phyloP scores from a whole-genome alignment of 1,140 invertebrate genomes.

The Drosophila jambulina region DNA sequence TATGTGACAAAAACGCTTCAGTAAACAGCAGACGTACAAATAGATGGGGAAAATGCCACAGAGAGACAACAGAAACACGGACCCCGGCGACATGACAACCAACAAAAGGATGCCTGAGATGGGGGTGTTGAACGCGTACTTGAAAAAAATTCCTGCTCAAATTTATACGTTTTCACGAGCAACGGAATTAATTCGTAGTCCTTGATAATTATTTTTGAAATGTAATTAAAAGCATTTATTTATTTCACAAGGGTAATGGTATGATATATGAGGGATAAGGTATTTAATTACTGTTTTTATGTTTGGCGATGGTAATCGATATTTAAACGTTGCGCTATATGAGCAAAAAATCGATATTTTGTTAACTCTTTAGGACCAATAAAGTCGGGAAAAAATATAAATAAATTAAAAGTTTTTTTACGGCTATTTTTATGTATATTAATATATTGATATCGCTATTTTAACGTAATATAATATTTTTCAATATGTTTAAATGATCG shows the following conservation, averaged over 20 bases:
- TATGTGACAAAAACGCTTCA: slow-evolving; percentile 62
- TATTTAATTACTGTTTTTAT: not conserved
- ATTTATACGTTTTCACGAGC: not conserved
- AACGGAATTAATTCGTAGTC: not conserved
- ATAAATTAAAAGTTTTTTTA: too few species aligned
- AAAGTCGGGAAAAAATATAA: too few species aligned
- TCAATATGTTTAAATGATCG: too few species aligned
- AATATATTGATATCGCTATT: too few species aligned
- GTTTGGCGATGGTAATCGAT: too few species aligned
- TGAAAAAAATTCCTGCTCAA: not conserved
- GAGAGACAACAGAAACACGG: slow-evolving; percentile 35
- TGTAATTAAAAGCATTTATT: not conserved
- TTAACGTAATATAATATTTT: too few species aligned
- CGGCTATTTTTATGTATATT: too few species aligned
- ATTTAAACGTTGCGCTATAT: too few species aligned
- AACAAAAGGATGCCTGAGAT: slow-evolving; percentile 17
- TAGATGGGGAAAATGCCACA: slow-evolving; percentile 47
- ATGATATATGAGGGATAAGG: not conserved
- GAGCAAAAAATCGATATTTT: too few species aligned
- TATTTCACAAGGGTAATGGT: not conserved
- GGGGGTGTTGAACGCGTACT: slow-evolving; percentile 4
- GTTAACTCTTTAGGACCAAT: too few species aligned
- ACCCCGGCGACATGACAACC: slow-evolving; percentile 20
- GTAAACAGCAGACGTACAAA: slow-evolving; percentile 55
- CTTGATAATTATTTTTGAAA: not conserved